Percentiles rank a stretch among this genome's conserved stretches.
phyloP scores from a whole-genome alignment of 2,113 vertebrate genomes.

The Takifugu bimaculatus region DNA sequence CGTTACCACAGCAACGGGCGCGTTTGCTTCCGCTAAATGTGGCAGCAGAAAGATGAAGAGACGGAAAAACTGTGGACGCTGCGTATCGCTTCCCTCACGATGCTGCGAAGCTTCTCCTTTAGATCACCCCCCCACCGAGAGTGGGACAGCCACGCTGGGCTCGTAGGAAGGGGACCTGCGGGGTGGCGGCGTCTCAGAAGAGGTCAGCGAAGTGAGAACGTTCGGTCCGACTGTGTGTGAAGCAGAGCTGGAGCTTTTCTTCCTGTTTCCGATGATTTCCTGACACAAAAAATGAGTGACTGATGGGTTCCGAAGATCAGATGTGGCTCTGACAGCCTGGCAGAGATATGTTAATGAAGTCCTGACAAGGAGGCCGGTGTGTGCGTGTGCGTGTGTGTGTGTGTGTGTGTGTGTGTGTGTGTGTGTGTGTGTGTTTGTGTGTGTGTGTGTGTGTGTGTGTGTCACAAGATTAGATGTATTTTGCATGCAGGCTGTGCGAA shows the following conservation, averaged over 20 bases:
- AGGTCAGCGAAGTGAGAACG: constrained; percentile 27
- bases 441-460: constrained; percentile 22
- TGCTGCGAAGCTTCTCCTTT: too few relatives aligned
- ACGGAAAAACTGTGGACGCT: too few relatives aligned
- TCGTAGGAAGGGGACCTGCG: too few relatives aligned
- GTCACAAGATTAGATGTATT: too few relatives aligned
- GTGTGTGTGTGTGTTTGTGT: constrained; percentile 17
- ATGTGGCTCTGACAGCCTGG: constrained; percentile 51
- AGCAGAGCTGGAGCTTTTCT: background rate
- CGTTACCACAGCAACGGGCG: too few relatives aligned
- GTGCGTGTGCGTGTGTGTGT: constrained; percentile 24
- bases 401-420: constrained; percentile 21
- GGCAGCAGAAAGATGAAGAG: too few relatives aligned
- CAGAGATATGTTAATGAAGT: constrained; percentile 57
- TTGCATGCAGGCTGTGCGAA: background rate
- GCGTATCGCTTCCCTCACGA: too few relatives aligned
- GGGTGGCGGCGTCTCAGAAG: constrained; percentile 3
- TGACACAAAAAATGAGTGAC: constrained; percentile 23
- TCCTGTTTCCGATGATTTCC: background rate
- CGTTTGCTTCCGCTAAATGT: too few relatives aligned
- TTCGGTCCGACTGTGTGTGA: constrained; percentile 3
- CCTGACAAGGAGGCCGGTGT: constrained; percentile 30
- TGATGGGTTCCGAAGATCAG: constrained; percentile 51
- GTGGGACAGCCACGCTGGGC: too few relatives aligned
- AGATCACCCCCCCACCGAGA: too few relatives aligned